These are phyloP conservation scores for Mesorhabditis belari DNA, from an alignment of 2,888 invertebrate species.

Conservation along the genomic window DNA sequence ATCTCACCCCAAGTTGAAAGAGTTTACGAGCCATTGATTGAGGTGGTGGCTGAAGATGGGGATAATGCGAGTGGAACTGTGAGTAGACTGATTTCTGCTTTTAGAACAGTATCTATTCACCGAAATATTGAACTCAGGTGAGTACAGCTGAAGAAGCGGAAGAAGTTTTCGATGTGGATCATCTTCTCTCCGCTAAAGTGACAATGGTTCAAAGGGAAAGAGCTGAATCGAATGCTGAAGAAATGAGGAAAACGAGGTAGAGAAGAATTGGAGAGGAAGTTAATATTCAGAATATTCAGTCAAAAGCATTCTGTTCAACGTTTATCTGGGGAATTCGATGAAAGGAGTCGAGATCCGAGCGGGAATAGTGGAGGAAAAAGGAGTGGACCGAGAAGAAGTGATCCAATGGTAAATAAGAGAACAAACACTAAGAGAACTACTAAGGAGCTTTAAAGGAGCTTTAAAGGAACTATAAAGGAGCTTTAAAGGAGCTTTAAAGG, in stretches of 20 bases:
- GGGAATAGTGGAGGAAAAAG: too few relatives aligned
- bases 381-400: too few relatives aligned
- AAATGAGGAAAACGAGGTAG: background rate
- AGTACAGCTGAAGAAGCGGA: background rate
- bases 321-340: too few relatives aligned
- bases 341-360: too few relatives aligned
- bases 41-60: background rate
- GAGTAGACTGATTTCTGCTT: too few relatives aligned
- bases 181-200: background rate
- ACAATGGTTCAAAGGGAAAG: background rate
- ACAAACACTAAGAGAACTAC: background rate
- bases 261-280: too few relatives aligned
- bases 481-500: background rate
- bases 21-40: background rate
- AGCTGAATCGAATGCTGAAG: background rate
- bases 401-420: too few relatives aligned
- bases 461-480: background rate
- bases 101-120: too few relatives aligned
- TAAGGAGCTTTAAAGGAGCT: background rate
- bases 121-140: background rate
- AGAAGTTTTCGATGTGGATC: background rate
- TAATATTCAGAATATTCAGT: too few relatives aligned
- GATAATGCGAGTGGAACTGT: background rate
- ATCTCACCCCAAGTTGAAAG: background rate
- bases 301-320: too few relatives aligned